Conservation (phyloP, 2,797 vertebrate species). For the Lophotriccus pileatus region DNA sequence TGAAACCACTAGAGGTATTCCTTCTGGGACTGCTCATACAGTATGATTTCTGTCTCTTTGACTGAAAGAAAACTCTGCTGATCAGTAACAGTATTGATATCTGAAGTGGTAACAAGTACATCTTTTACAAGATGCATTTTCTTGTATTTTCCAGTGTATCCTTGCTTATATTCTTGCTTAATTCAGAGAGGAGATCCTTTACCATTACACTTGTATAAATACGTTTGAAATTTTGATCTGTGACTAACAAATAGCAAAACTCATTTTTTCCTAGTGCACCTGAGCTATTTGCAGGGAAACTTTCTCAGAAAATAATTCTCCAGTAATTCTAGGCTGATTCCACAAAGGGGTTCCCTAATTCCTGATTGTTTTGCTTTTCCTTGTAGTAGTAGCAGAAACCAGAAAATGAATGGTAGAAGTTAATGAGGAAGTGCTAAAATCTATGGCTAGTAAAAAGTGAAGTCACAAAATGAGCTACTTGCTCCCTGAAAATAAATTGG, state of each 20-base stretch:
- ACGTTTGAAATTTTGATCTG: neutral
- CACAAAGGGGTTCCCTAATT: neutral
- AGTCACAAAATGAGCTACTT: neutral
- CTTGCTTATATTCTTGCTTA: neutral
- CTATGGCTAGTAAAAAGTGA: neutral
- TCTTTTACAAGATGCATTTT: neutral
- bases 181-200: neutral
- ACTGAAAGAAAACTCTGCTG: conserved; percentile 53
- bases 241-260: neutral
- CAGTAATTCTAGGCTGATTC: neutral
- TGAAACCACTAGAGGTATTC: conserved; percentile 55
- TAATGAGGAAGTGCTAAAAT: neutral
- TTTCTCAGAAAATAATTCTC: neutral
- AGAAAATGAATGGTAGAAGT: neutral
- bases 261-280: neutral
- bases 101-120: neutral
- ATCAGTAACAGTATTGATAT: conserved; percentile 47
- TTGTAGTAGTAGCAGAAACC: neutral
- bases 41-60: conserved; percentile 62
- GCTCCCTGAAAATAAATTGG: neutral
- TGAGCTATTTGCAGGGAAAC: neutral
- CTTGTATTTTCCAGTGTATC: neutral
- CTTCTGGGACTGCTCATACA: conserved; percentile 48
- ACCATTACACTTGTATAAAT: neutral
- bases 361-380: neutral